Evolutionary conservation across 2,888 invertebrate genomes (phyloP), one percentile per base, ranked within the genome.

Genomic region (Drosophila basisetae): DNA sequence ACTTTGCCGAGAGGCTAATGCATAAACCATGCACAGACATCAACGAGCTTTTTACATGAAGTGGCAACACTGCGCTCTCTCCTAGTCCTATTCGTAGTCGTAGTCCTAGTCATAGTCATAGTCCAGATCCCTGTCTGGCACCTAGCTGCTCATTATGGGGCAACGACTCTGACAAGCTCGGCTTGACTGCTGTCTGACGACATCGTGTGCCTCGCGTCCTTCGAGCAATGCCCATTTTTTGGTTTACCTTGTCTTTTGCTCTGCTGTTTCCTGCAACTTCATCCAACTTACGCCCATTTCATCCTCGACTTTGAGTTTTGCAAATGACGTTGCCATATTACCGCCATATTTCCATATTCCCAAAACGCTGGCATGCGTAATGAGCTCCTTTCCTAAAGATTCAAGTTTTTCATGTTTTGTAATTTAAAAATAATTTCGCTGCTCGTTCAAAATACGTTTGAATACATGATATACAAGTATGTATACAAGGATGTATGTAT

Each of bases 21-120:
- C 86, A 87, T 87, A 87, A 87, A 88, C 90, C 86, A 87, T 87
- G 88, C 88, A 80, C 87, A 87, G 88, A 87, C 90, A 87, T 89
- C 89, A 87, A 76, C 87, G 78, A 73, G 71, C 77, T 75, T 77
- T 82, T 75, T 80, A 79, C 79, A 79, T 84, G 80, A 66, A 75
- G 67, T 76, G 69, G 63, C 68, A 72, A 37, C 50, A 41, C 60
- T 50, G 41, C 55, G 47, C 56, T 50, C 64, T 59, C 63, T 54
- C 78, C 59, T 80, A 67, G 73, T 67, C 66, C 61, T 64, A 76
- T 75, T 69, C 77, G 54, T 69, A n/a, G 73, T 47, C 68, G 64
- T 65, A 66, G 66, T 61, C 63, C n/a, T 22, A 16, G 25, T 25
- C 47, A 16, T 47, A 25, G 7, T 16, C 25, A 47, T 55, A 43